phyloP scores from a whole-genome alignment of 2,113 vertebrate genomes.

The Ariopsis seemanni region DNA sequence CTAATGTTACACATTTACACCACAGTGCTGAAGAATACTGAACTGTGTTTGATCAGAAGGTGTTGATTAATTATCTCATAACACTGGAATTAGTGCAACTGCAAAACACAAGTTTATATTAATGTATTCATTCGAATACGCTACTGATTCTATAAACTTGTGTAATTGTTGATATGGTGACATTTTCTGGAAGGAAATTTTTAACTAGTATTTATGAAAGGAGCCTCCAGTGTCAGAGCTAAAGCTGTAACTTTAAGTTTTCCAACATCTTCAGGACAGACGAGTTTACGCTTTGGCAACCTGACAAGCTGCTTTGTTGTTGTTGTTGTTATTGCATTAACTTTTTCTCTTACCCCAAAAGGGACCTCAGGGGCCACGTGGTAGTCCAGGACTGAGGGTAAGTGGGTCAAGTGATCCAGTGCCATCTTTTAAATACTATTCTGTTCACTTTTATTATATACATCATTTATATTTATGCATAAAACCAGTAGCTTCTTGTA shows the following conservation, averaged over 20 bases:
- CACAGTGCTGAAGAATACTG: background rate
- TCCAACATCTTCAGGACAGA: background rate
- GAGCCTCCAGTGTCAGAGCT: background rate
- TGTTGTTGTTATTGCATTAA: constrained; percentile 3
- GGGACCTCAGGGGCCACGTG: constrained; percentile 88
- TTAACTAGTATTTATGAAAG: background rate
- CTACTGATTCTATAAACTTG: background rate
- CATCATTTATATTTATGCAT: background rate
- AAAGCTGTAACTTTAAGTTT: background rate
- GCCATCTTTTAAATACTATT: background rate
- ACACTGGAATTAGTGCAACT: background rate
- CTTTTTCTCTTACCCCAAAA: constrained; percentile 61
- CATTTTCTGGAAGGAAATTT: background rate
- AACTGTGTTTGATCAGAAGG: background rate
- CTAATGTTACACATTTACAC: background rate
- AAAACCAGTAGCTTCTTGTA: background rate
- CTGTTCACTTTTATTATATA: background rate
- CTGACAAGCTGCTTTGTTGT: background rate
- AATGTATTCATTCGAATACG: background rate
- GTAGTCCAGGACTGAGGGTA: constrained; percentile 87
- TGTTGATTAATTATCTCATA: background rate
- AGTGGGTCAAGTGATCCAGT: constrained; percentile 61
- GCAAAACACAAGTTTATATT: background rate
- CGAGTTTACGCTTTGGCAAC: background rate
- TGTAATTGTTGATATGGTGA: background rate